Evolutionary conservation across 2,888 invertebrate species (phyloP), one percentile per base, ranked within the genome.

Genomic region (Pseudolycoriella hygida): DNA sequence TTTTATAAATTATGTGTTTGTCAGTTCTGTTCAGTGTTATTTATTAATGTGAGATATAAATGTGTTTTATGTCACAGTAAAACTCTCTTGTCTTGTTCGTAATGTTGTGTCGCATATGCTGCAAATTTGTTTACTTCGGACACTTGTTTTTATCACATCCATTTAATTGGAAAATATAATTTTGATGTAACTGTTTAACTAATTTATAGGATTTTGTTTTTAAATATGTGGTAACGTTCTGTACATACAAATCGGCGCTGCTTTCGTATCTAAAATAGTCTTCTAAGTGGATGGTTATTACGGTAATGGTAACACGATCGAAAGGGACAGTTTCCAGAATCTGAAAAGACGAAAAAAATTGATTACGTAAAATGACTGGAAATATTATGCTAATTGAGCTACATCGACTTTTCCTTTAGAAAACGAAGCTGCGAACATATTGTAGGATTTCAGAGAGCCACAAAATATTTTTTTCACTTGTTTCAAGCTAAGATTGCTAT

Each of bases 271-370:
- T 48, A 14, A 44, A 34, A 43, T 48, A 46, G n/a, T 51, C 50
- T n/a, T 48, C 45, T 34, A 65, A 54, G 54, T 65, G 64, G 54
- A 65, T 62, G 50, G 64, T 61, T 55, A 65, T 65, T 43, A 64
- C 55, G 50, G 60, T 59, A 52, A 65, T 64, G 53, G 58, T 58
- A 44, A 65, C 57, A 55, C 60, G 60, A 47, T 62, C 56, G 50
- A 65, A 65, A 48, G 64, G 64, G 53, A 65, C 53, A 50, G 64
- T 65, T 56, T 64, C 60, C 51, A 65, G 54, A 47, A 65, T 61
- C 64, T 64, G 45, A 30, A 53, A 49, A 25, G 12, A 17, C 2
- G 43, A 46, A 32, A 2, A 17, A 37, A 32, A 18, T 25, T 41
- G 12, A 3, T 20, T 41, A 20, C 12, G 17, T 3, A 11, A 40